Evolutionary conservation across 2,113 vertebrate genomes (phyloP).

Genomic region (Amphiprion percula): DNA sequence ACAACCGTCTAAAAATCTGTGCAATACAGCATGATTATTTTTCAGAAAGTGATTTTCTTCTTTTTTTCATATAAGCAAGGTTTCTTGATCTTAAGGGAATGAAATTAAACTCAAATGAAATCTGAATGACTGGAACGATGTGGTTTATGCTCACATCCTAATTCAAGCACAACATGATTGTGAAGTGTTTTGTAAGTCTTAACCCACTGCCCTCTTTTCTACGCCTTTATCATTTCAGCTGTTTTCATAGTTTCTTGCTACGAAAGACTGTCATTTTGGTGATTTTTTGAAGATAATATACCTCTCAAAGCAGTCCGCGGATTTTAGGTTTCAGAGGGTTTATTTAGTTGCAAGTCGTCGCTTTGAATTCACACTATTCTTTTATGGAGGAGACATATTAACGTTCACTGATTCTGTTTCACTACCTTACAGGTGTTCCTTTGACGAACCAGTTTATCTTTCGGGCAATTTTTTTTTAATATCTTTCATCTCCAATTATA

Average conservation of each 20-base stretch:
- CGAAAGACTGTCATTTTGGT: neutral
- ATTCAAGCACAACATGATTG: slow-evolving; percentile 25
- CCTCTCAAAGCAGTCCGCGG: no score
- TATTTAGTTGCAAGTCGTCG: slow-evolving; percentile 1
- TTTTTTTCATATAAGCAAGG: slow-evolving; percentile 34
- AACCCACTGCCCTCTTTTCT: slow-evolving; percentile 49
- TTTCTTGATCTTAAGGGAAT: slow-evolving; percentile 72
- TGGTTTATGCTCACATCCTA: slow-evolving; percentile 52
- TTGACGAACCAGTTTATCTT: slow-evolving; percentile 13
- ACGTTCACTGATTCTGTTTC: slow-evolving; percentile 3
- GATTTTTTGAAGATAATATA: no score
- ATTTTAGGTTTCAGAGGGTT: neutral
- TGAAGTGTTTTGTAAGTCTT: slow-evolving; percentile 39
- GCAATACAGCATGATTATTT: slow-evolving; percentile 69
- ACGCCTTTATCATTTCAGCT: slow-evolving; percentile 32
- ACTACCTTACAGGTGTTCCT: slow-evolving; percentile 17
- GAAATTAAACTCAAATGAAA: slow-evolving; percentile 70
- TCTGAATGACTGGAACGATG: slow-evolving; percentile 63
- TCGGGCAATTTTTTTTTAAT: slow-evolving; percentile 43
- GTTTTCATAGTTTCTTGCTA: slow-evolving; percentile 12
- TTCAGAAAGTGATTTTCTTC: slow-evolving; percentile 56
- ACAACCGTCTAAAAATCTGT: slow-evolving; percentile 75
- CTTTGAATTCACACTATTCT: neutral
- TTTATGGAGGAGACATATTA: neutral
- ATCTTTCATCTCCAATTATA: slow-evolving; percentile 48